Evolutionary conservation across 2,113 vertebrate species (phyloP), one percentile per base, ranked within the genome.

Genomic region (Meles meles): DNA sequence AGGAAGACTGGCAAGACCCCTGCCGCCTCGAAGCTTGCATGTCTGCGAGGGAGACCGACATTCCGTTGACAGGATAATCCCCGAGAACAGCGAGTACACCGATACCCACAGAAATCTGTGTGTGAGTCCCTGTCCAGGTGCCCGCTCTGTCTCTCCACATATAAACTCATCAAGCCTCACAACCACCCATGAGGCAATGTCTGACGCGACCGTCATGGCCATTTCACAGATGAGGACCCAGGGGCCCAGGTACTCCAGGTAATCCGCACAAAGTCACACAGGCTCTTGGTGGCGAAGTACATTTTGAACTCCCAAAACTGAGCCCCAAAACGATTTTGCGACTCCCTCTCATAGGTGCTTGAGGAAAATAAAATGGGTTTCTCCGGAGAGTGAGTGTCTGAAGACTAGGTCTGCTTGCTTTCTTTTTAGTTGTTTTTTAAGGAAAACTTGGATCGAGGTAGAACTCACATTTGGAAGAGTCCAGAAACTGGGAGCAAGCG

Each of bases 31-130:
- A 55, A 7, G 59, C 20, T n/a, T 8, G 14, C 17, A 1, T 18
- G 10, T 72, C 39, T 25, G 94, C 52, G 12, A 0, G 20, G 25
- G 47, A 29, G 11, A 5, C 0, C 8, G 23, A 31, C 0, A 3
- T 17, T 2, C 3, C 0, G 0, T 4, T 1, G 4, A 21, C 2
- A 0, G 61, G 49, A 11, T 2, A 0, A 14, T 14, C 55, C 69
- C 65, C 2, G 23, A 76, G 8, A 25, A 3, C 0, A 2, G 21
- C 7, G 7, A 12, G 49, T 0, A 31, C 15, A 3, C 18, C 7
- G 67, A 18, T 9, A 55, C 34, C 31, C 11, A 0, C 2, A 25
- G 86, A n/a, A 11, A 39, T 9, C 55, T 9, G 44, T 6, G 3
- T 3, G 0, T 0, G 3, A 31, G 57, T 49, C 72, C 42, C 4